Evolutionary conservation across 1,140 invertebrate genomes (phyloP).

Genomic region (Anadara kagoshimensis): DNA sequence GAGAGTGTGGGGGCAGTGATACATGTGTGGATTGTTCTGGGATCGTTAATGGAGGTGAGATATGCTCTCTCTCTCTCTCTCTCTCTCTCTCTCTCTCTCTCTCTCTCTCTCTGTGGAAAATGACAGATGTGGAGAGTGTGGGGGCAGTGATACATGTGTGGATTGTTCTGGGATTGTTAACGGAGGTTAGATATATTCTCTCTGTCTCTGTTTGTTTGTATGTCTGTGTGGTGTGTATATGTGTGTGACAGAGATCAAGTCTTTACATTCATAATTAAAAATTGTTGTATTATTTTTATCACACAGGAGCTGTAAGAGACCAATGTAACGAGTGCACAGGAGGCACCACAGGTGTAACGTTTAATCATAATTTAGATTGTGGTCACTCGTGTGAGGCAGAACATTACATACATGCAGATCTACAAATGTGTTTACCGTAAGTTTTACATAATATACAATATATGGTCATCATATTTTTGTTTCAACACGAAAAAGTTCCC

Average conservation of each 20-base stretch:
- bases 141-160: constrained; percentile 26
- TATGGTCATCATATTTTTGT: too few relatives aligned
- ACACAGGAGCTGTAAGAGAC: not conserved
- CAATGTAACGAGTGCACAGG: not conserved
- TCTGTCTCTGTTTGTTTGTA: too few relatives aligned
- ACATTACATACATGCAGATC: not conserved
- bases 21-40: constrained; percentile 32
- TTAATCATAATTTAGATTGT: not conserved
- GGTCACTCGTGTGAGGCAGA: not conserved
- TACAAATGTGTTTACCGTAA: constrained; percentile 20
- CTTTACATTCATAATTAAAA: too few relatives aligned
- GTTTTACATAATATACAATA: not conserved
- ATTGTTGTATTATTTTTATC: not conserved
- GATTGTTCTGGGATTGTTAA: constrained; percentile 23
- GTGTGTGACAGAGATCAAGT: too few relatives aligned
- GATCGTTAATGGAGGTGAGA: constrained; percentile 18
- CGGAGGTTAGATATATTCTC: constrained; percentile 19
- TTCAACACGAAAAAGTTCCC: too few relatives aligned
- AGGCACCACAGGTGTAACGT: not conserved
- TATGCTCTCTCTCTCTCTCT: too few relatives aligned
- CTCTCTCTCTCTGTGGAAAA: too few relatives aligned
- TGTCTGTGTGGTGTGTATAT: too few relatives aligned
- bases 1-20: constrained; percentile 28
- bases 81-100: too few relatives aligned
- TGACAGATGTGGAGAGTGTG: constrained; percentile 32